Evolutionary conservation across 2,113 vertebrate genomes (phyloP), one percentile per base, ranked within the genome.

Genomic region (Engystomops pustulosus): DNA sequence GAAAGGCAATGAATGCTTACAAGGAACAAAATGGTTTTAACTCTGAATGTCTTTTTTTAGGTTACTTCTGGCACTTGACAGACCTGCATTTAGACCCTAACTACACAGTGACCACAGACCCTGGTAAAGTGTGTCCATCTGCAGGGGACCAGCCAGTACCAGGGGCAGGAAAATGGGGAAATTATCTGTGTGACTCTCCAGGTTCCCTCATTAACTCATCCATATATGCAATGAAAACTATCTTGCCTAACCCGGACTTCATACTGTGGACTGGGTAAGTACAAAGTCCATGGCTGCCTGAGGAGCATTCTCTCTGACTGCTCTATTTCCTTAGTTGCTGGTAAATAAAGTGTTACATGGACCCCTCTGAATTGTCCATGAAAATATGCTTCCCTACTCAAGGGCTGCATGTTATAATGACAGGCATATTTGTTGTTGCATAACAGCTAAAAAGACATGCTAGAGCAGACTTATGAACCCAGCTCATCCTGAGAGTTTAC

Each of bases 241-340:
- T 93, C 36, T 91, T 95, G 74, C 93, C 87, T 0, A 76, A 89
- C 27, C 98, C 95, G 0, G 96, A 98, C 90, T 99, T 99, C 90
- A 96, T 99, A 71, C 80, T 99, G 34, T 99, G 97, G 98, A 99
- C 96, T 0, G 98, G 98, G 98, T 98, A 91, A 92, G 90, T 81
- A 10, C 36, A 74, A 55, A 58, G 62, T 51, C 10, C 36, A 69
- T 41, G 55, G 3, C 30, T 14, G 30, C 6, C 20, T 3, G 23
- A 3, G 15, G 34, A 67, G 6, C 3, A 8, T 2, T 47, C 2
- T 47, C 38, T 47, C 44, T 47, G 11, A 47, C 71, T 75, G 45
- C 11, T 45, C 27, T 74, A 0, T 20, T 74, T 49, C 15, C 27
- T 1, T 36, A 34, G 17, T 12, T 77, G 27, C 6, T 14, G 12